A percentile compares a stretch with the other conserved stretches of the same genome.
Conservation (phyloP, 2,888 invertebrate genomes). For the Cinara cedri region DNA sequence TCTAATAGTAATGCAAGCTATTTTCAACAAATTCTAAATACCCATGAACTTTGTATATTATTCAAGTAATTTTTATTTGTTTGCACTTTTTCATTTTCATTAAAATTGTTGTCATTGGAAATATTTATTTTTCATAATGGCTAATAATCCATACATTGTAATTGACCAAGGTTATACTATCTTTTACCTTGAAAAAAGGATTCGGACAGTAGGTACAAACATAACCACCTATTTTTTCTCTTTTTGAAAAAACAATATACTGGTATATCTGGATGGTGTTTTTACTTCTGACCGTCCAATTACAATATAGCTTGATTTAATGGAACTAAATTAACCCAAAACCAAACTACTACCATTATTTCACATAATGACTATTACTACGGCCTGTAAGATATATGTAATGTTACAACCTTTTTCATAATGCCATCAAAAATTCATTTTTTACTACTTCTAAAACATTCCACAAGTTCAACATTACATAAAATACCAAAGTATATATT, state of each 20-base stretch:
- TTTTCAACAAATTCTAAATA: constrained; percentile 1
- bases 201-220: not conserved
- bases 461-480: not conserved
- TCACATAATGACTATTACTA: constrained; percentile 21
- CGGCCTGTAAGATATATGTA: not conserved
- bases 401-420: constrained; percentile 6
- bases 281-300: constrained; percentile 7
- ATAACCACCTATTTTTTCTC: not conserved
- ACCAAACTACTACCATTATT: constrained; percentile 3
- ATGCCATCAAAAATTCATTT: not conserved
- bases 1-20: not conserved
- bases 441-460: not conserved
- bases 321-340: constrained; percentile 27
- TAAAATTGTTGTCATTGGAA: not conserved
- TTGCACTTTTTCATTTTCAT: not conserved
- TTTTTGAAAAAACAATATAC: constrained; percentile 6
- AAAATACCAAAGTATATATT: too few species aligned
- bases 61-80: constrained; percentile 6
- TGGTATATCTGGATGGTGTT: constrained; percentile 7
- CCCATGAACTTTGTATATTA: not conserved
- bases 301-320: constrained; percentile 21
- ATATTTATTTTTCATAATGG: not conserved
- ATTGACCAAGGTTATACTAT: not conserved
- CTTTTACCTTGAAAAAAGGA: not conserved
- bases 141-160: not conserved